phyloP scores from a whole-genome alignment of 2,113 vertebrate species.

The Thinocorus orbignyianus region DNA sequence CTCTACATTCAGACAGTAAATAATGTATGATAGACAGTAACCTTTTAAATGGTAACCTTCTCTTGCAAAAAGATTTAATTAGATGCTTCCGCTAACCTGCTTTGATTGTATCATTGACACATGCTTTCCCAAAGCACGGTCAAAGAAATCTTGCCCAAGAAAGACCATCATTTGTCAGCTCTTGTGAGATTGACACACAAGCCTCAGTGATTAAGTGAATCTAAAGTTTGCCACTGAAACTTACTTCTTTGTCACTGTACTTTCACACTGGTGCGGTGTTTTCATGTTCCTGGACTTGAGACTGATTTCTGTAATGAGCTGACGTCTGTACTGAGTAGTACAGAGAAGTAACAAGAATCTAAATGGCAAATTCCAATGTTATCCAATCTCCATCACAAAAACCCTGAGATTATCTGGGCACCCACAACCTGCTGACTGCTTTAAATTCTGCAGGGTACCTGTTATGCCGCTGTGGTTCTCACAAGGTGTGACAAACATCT shows the following conservation, averaged over 20 bases:
- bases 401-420: background rate
- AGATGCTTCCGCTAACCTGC: conserved; percentile 31
- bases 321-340: background rate
- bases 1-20: background rate
- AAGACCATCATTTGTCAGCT: background rate
- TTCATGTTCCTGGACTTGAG: background rate
- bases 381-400: fast-evolving
- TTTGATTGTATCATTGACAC: conserved; percentile 1
- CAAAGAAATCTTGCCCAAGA: background rate
- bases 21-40: background rate
- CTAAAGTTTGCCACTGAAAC: background rate
- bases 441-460: conserved; percentile 9
- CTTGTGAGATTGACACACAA: background rate
- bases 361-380: background rate
- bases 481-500: conserved; percentile 32
- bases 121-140: background rate
- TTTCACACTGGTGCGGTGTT: background rate
- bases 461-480: background rate
- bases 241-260: background rate
- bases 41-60: background rate
- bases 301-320: background rate
- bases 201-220: background rate
- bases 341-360: background rate
- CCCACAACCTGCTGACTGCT: background rate
- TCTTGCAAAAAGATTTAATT: conserved; percentile 16